phyloP scores from a whole-genome alignment of 2,888 invertebrate species.

The Gastracanthus pulcherrimus region DNA sequence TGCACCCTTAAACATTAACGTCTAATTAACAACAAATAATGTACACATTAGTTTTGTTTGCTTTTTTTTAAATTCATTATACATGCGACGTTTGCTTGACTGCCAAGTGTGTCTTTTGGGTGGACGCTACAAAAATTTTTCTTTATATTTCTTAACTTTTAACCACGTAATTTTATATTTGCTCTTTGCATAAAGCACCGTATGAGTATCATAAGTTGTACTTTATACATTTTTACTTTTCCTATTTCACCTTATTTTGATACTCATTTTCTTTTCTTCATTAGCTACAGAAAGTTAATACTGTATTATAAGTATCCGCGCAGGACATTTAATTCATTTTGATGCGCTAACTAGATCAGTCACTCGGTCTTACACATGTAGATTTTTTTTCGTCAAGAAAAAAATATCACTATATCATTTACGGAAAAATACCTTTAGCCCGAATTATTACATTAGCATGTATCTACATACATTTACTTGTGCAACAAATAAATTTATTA shows the following conservation, averaged over 20 bases:
- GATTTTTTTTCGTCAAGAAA: neutral
- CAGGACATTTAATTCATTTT: constrained; percentile 51
- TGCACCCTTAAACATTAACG: constrained; percentile 16
- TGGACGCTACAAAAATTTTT: constrained; percentile 43
- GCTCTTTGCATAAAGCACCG: constrained; percentile 39
- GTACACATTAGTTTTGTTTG: constrained; percentile 10
- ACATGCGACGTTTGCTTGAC: neutral
- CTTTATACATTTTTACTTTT: constrained; percentile 48
- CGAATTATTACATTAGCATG: constrained; percentile 41
- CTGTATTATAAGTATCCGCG: constrained; percentile 31
- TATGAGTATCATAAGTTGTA: constrained; percentile 39
- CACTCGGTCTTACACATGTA: constrained; percentile 53
- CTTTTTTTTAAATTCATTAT: neutral
- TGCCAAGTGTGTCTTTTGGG: constrained; percentile 21
- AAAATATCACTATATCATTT: constrained; percentile 49
- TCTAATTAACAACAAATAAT: constrained; percentile 44
- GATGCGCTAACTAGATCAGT: constrained; percentile 56
- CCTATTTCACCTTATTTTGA: constrained; percentile 42
- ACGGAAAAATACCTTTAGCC: constrained; percentile 46
- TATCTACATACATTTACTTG: constrained; percentile 52
- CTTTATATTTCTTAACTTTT: constrained; percentile 20
- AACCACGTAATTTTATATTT: constrained; percentile 19
- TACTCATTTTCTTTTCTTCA: constrained; percentile 10
- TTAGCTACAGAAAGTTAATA: constrained; percentile 45
- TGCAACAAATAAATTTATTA: constrained; percentile 52